Base-by-base conservation (phyloP, 2,113 vertebrate genomes). In the Tenebrosternarchus preto region DNA sequence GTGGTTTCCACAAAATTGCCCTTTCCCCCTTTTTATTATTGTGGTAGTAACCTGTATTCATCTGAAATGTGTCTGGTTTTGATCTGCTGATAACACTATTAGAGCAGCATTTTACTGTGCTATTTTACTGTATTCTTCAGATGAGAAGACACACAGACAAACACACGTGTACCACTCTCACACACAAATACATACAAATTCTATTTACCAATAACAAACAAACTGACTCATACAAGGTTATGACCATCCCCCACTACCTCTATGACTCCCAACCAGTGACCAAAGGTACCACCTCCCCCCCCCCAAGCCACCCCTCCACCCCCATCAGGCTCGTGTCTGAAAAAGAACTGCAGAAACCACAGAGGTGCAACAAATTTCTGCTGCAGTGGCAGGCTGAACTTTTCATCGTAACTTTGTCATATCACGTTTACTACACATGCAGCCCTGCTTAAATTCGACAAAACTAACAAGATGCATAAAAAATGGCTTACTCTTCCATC, bases 181-280 rank as follows among this genome's bases (percentile, higher is more conserved):
- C 71, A 61, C 56, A 33, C 74, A 25, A 59, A 57, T 39, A 73
- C 19, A 61, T 39, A 29, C 36, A 50, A 56, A 16, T n/a, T 70
- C 66, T 61, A 5, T 72, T 69, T 39, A 39, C 19, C 72, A 36
- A 5, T 64, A 60, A 63, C 29, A 71, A 33, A 77, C 25, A 82
- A 55, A 39, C 68, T 77, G 25, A 20, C 75, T 67, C 12, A 17
- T 67, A 29, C 64, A 66, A 4, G 59, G 33, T 63, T 56, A 29
- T 27, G 27, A 4, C 63, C 33, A 36, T 5, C 22, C 43, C 12
- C 43, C 15, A 12, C 31, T 31, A 2, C 25, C 60, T 9, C 1
- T 20, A 4, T 66, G 29, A 33, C 63, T 16, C 29, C 19, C 17
- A 66, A 8, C 60, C 60, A 27, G 39, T 50, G 69, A 63, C 43